These are phyloP conservation scores for Metopolophium dirhodum DNA, from an alignment of 1,140 invertebrate genomes.

Conservation along the genomic window DNA sequence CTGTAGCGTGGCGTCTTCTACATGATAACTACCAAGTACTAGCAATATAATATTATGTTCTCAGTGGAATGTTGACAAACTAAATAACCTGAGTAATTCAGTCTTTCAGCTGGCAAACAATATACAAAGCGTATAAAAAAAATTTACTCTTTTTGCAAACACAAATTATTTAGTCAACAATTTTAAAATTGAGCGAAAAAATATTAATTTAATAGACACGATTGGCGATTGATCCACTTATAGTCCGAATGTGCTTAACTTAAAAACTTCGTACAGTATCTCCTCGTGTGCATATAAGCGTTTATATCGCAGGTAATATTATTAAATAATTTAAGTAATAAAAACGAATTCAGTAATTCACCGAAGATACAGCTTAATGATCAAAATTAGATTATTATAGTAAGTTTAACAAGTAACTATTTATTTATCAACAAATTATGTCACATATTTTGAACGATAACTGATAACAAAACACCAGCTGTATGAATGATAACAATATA, in stretches of 20 bases:
- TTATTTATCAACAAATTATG: background rate
- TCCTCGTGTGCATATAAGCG: background rate
- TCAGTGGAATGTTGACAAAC: background rate
- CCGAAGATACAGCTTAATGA: background rate
- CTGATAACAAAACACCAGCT: background rate
- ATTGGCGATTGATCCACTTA: background rate
- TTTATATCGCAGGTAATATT: background rate
- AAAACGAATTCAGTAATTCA: background rate
- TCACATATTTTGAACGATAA: background rate
- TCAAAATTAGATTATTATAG: background rate
- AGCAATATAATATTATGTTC: background rate
- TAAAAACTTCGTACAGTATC: background rate
- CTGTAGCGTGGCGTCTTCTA: background rate
- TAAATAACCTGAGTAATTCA: background rate
- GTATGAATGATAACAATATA: background rate
- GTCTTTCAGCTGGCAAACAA: background rate
- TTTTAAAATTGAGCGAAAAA: background rate
- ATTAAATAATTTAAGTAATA: background rate
- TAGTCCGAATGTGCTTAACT: background rate
- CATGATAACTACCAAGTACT: slow-evolving; percentile 4
- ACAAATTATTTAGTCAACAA: background rate
- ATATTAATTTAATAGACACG: background rate
- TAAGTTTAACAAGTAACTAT: background rate
- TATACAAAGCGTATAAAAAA: background rate
- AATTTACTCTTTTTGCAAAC: background rate